phyloP scores from a whole-genome alignment of 2,888 invertebrate genomes.

The Ryuthela nishihirai region DNA sequence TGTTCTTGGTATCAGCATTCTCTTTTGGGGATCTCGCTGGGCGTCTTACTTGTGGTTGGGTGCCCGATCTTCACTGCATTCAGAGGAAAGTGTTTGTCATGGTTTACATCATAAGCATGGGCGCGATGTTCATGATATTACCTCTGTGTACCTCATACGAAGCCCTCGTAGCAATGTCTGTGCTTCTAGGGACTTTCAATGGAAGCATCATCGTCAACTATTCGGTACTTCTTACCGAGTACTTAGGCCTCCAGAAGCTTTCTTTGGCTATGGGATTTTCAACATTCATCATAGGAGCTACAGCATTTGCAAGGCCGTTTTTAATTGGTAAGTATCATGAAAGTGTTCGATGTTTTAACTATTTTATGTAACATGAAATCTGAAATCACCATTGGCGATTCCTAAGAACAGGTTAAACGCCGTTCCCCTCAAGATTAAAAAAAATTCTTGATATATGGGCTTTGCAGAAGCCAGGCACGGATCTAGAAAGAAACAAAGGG shows the following conservation, averaged over 20 bases:
- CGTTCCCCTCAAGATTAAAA: too few relatives aligned
- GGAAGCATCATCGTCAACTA: slow-evolving; percentile 37
- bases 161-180: slow-evolving; percentile 8
- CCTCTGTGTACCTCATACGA: slow-evolving; percentile 1
- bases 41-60: slow-evolving; percentile 36
- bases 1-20: slow-evolving; percentile 35
- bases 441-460: too few relatives aligned
- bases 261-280: slow-evolving; percentile 31
- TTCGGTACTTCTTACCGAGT: slow-evolving; percentile 33
- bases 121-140: slow-evolving; percentile 6
- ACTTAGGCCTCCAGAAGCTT: slow-evolving; percentile 13
- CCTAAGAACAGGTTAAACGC: too few relatives aligned
- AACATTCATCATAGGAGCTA: slow-evolving; percentile 11
- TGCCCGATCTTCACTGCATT: slow-evolving; percentile 22
- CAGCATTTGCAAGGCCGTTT: slow-evolving; percentile 11
- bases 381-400: too few relatives aligned
- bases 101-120: slow-evolving; percentile 27
- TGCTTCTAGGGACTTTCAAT: slow-evolving; percentile 24
- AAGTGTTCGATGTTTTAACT: neutral
- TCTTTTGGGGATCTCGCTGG: slow-evolving; percentile 37
- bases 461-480: too few relatives aligned
- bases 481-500: too few relatives aligned
- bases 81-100: slow-evolving; percentile 25
- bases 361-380: neutral
- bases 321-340: slow-evolving; percentile 27